phyloP scores from a whole-genome alignment of 2,797 vertebrate species.

The Oreortyx pictus region DNA sequence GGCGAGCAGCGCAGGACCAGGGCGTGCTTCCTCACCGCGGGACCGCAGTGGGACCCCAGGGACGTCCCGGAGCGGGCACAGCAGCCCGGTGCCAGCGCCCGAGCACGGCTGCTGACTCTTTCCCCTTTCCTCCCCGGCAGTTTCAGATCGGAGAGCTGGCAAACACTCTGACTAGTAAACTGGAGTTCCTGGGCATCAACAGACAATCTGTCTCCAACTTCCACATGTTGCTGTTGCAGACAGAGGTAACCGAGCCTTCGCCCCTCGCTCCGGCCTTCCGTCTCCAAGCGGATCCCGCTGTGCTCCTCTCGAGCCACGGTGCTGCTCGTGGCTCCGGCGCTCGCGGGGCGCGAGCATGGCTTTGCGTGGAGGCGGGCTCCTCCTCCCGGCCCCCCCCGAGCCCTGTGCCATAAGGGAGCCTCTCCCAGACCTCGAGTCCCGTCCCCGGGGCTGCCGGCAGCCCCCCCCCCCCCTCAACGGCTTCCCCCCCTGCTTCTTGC shows the following conservation, averaged over 20 bases:
- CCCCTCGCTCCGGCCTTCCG: constrained; percentile 42
- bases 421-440: constrained; percentile 18
- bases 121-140: constrained; percentile 77
- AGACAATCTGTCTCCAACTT: constrained; percentile 98
- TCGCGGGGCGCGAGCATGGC: constrained; percentile 28
- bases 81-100: accelerated
- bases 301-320: neutral
- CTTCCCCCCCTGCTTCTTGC: constrained; percentile 58
- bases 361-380: constrained; percentile 6
- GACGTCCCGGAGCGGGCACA: neutral
- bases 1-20: neutral
- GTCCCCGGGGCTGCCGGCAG: neutral
- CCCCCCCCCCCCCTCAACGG: neutral
- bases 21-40: accelerated
- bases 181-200: constrained; percentile 98
- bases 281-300: constrained; percentile 38
- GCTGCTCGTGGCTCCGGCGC: neutral
- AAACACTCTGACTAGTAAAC: constrained; percentile 97
- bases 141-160: constrained; percentile 99
- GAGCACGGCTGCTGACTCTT: neutral
- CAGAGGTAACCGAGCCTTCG: constrained; percentile 87
- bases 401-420: constrained; percentile 10
- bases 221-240: constrained; percentile 96
- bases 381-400: constrained; percentile 2
- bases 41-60: accelerated